Evolutionary conservation across 1,140 invertebrate genomes (phyloP), one percentile per base, ranked within the genome.

Genomic region (Macrostomum lignano): DNA sequence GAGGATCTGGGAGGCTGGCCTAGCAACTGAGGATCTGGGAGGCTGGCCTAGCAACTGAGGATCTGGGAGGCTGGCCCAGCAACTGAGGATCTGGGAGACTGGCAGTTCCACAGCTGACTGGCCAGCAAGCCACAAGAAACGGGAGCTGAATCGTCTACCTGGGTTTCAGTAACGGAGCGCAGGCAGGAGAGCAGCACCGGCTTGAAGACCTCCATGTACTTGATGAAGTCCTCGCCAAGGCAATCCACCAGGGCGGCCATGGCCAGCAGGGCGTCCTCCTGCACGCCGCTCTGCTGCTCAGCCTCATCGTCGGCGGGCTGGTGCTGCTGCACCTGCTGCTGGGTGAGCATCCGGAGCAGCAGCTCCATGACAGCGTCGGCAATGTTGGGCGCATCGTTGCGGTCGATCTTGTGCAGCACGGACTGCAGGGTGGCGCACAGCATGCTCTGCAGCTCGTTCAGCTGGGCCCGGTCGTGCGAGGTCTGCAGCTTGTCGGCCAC

Each of bases 151-250:
- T n/a, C n/a, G n/a, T n/a, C n/a, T n/a, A n/a, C 76, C 60, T 67
- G 40, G 19, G 41, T 76, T 52, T 93, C 82, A 35, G 73, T 70
- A 56, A 76, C 70, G 56, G 88, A 93, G 52, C 81, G 79, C 15
- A 96, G 61, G 2, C 79, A 81, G 37, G 79, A 63, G 42, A 70
- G 70, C 0, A 94, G 63, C 52, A 72, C 86, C 33, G 74, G 74
- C 49, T 82, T 82, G 46, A 96, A 93, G 1, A 77, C 74, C 31
- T 84, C 76, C 77, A 94, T 86, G 51, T 94, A 96, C 47, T 86
- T 86, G 3, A 78, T 51, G 51, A 94, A 94, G 35, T 70, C 68
- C 41, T 78, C 72, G 17, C 76, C 74, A 20, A 94, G 59, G 7
- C 60, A 52, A 61, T 94, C 86, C 10, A 88, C 75, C 2, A 99